Evolutionary conservation across 2,797 vertebrate species (phyloP).

Genomic region (Hapalemur alaotrensis): DNA sequence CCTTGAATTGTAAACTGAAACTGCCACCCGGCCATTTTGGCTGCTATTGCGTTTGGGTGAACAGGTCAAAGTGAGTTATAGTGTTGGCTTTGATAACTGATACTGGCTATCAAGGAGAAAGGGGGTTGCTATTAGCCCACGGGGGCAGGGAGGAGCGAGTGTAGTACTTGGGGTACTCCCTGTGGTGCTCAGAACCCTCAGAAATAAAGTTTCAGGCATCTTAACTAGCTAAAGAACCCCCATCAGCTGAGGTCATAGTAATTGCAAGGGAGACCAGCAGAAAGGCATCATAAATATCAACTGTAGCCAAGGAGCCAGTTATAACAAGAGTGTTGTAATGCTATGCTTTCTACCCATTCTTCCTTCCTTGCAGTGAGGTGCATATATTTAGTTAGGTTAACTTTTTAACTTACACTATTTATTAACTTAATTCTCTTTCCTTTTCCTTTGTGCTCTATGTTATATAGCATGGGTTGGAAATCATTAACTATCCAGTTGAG

Average conservation of each 20-base stretch:
- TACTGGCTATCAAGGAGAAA: neutral
- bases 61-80: neutral
- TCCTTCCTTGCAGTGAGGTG: neutral
- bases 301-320: neutral
- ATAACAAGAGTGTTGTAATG: neutral
- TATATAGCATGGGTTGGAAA: neutral
- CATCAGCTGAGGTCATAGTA: neutral
- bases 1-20: neutral
- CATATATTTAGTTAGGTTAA: neutral
- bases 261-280: neutral
- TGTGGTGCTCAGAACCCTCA: neutral
- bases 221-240: neutral
- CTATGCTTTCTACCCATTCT: neutral
- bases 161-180: accelerated
- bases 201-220: neutral
- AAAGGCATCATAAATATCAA: neutral
- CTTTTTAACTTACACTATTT: neutral
- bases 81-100: neutral
- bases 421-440: neutral
- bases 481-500: neutral
- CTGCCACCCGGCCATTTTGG: neutral
- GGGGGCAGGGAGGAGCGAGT: neutral
- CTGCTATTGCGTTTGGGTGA: neutral
- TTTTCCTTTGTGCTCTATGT: neutral
- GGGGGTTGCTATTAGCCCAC: neutral